These are phyloP conservation scores for Accipiter virgatus DNA, from an alignment of 2,113 vertebrate species.

Conservation along the genomic window DNA sequence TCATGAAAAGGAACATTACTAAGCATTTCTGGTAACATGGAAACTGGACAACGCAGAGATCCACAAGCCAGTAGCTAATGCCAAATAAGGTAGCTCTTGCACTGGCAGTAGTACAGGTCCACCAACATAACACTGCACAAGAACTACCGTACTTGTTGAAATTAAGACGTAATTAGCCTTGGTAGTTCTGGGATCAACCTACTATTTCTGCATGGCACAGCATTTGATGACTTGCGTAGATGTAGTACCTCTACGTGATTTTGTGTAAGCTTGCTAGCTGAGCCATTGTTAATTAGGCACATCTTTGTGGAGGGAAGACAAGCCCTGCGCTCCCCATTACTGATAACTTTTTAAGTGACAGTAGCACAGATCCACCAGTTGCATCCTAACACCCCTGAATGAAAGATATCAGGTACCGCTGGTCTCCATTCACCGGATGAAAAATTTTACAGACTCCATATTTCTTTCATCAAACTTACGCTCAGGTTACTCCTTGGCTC, in stretches of 20 bases:
- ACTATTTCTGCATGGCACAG: neutral
- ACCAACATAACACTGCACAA: neutral
- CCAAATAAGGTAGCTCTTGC: neutral
- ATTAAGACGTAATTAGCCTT: neutral
- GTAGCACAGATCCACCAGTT: neutral
- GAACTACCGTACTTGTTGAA: neutral
- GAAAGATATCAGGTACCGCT: neutral
- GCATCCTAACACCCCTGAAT: neutral
- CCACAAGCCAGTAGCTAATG: neutral
- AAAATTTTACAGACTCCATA: neutral
- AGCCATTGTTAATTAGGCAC: neutral
- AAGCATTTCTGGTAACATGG: neutral
- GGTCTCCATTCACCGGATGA: neutral
- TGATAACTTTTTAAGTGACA: neutral
- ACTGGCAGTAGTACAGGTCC: neutral
- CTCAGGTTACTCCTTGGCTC: conserved; percentile 90
- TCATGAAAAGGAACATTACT: neutral
- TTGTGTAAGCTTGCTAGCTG: neutral
- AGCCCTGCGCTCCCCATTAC: neutral
- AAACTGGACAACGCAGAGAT: neutral
- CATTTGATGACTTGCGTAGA: neutral
- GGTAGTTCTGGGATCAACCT: neutral
- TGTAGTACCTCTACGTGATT: neutral
- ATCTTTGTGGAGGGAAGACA: neutral
- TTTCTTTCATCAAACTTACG: conserved; percentile 73